Evolutionary conservation across 2,888 invertebrate genomes (phyloP).

Genomic region (Brachypterus glaber): DNA sequence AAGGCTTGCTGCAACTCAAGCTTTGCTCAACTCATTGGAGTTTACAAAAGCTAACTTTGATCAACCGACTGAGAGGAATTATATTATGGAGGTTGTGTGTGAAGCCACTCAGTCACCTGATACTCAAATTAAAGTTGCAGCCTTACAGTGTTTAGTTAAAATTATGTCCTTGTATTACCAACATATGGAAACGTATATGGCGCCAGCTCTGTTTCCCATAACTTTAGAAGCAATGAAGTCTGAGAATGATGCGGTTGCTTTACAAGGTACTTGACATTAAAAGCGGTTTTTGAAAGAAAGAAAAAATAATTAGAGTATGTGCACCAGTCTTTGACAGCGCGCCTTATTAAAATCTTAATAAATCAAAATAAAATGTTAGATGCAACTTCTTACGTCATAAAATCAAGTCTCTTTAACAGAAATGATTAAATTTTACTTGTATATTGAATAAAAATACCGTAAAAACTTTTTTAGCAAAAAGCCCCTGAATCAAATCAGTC

Average conservation of each 20-base stretch:
- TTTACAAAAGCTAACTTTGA: constrained; percentile 99
- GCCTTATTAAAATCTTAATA: too few species aligned
- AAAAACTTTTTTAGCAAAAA: too few species aligned
- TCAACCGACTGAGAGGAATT: constrained; percentile 92
- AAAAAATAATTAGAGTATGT: too few species aligned
- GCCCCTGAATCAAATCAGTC: too few species aligned
- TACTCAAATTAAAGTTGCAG: constrained; percentile 83
- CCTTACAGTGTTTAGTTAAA: constrained; percentile 94
- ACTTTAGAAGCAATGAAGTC: constrained; percentile 98
- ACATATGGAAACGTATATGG: constrained; percentile 99
- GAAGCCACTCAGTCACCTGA: constrained; percentile 94
- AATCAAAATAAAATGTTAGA: too few species aligned
- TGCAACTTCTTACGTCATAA: too few species aligned
- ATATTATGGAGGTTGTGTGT: constrained; percentile 98
- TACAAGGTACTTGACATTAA: too few species aligned
- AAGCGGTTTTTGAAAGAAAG: too few species aligned
- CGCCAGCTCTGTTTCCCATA: constrained; percentile 92
- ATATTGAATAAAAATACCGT: too few species aligned
- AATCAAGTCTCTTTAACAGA: too few species aligned
- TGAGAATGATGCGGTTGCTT: constrained; percentile 87
- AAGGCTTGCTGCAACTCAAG: constrained; percentile 90
- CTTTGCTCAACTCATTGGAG: constrained; percentile 92
- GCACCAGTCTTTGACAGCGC: too few species aligned
- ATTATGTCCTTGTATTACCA: constrained; percentile 98
- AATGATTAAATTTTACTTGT: too few species aligned